These are phyloP conservation scores for Seira musarum DNA, from an alignment of 2,888 invertebrate species.

Conservation along the genomic window DNA sequence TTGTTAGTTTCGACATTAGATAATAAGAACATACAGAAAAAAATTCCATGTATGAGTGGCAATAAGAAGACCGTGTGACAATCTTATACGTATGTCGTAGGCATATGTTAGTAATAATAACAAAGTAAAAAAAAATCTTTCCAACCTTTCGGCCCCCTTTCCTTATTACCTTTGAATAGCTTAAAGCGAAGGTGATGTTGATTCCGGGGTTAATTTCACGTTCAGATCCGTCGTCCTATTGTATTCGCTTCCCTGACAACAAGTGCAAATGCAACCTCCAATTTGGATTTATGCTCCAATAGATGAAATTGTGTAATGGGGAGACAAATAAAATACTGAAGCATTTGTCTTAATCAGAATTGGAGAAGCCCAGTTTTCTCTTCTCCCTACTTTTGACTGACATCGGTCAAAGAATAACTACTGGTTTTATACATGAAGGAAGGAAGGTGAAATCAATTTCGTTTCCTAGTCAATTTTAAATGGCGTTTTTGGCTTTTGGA, in stretches of 20 bases:
- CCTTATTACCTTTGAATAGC: background rate
- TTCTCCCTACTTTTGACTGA: too few species aligned
- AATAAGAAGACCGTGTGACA: slow-evolving; percentile 18
- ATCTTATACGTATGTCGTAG: background rate
- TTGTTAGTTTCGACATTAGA: background rate
- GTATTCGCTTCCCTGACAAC: too few species aligned
- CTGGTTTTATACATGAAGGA: too few species aligned
- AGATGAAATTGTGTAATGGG: background rate
- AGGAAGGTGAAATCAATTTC: too few species aligned
- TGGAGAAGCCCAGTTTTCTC: slow-evolving; percentile 15
- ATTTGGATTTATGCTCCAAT: too few species aligned
- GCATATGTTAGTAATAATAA: background rate
- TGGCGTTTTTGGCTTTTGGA: too few species aligned
- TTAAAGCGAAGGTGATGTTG: background rate
- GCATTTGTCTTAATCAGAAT: slow-evolving; percentile 25
- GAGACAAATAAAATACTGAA: slow-evolving; percentile 17
- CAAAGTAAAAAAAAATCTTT: background rate
- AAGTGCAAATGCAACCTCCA: too few species aligned
- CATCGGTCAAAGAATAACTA: too few species aligned
- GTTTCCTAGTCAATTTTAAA: too few species aligned
- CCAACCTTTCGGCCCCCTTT: background rate
- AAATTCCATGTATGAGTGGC: slow-evolving; percentile 18
- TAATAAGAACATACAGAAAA: slow-evolving; percentile 4
- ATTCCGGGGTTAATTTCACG: too few species aligned
- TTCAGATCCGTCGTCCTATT: too few species aligned